These are phyloP conservation scores for Rhodophaea formosa DNA, from an alignment of 2,888 invertebrate species.

Conservation along the genomic window DNA sequence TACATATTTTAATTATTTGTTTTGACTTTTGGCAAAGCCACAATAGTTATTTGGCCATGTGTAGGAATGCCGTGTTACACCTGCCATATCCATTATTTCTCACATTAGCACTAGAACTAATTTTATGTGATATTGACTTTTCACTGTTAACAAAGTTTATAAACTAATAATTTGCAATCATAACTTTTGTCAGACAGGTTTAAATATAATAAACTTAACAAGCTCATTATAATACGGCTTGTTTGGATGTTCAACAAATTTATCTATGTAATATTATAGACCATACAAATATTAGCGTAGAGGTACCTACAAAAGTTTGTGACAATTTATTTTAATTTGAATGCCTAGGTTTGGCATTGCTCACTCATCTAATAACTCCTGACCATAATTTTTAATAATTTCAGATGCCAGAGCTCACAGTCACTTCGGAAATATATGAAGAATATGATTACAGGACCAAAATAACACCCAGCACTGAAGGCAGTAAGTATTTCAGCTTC, in stretches of 20 bases:
- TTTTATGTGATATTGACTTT: background rate
- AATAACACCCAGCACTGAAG: constrained; percentile 62
- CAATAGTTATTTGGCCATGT: constrained; percentile 22
- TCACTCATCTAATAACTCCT: too few species aligned
- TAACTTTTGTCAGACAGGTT: too few species aligned
- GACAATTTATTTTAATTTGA: too few species aligned
- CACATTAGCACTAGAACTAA: background rate
- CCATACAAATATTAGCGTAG: too few species aligned
- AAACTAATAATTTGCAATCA: background rate
- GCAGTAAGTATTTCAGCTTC: constrained; percentile 67
- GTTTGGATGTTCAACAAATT: too few species aligned
- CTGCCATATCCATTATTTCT: constrained; percentile 5
- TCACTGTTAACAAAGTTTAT: background rate
- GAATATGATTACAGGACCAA: constrained; percentile 84
- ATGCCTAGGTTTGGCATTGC: too few species aligned
- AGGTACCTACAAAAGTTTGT: too few species aligned
- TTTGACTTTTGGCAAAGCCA: constrained; percentile 16
- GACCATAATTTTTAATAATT: background rate
- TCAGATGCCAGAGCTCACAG: constrained; percentile 81
- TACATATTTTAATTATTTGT: background rate
- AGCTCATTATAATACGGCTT: too few species aligned
- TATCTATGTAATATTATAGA: too few species aligned
- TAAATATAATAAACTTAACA: too few species aligned
- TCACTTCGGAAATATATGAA: constrained; percentile 87
- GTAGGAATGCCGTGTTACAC: constrained; percentile 18